phyloP scores from a whole-genome alignment of 2,113 vertebrate genomes.

The Cephalopholis sonnerati region DNA sequence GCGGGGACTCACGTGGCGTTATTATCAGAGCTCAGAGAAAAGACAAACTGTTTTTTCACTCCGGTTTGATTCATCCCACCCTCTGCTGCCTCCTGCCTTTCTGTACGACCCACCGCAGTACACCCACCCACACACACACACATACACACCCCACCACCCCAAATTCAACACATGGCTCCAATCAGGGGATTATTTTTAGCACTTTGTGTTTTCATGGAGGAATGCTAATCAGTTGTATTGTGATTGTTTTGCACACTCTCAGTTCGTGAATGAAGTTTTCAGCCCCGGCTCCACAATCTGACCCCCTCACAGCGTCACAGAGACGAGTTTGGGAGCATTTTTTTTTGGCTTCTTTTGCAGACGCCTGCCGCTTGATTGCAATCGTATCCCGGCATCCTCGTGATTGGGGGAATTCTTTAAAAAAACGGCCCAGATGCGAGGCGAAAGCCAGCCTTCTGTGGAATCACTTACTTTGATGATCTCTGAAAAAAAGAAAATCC shows the following conservation, averaged over 20 bases:
- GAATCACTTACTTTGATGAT: slow-evolving; percentile 83
- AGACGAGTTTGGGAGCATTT: slow-evolving; percentile 21
- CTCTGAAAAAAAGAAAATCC: slow-evolving; percentile 71
- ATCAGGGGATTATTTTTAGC: slow-evolving; percentile 87
- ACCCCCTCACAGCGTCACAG: slow-evolving; percentile 17
- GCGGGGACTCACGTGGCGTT: slow-evolving; percentile 81
- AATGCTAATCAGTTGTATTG: slow-evolving; percentile 80
- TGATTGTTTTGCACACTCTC: slow-evolving; percentile 63
- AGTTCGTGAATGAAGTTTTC: slow-evolving; percentile 46
- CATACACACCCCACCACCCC: slow-evolving; percentile 50
- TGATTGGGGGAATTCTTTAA: slow-evolving; percentile 71
- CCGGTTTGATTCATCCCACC: slow-evolving; percentile 79
- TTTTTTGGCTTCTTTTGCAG: slow-evolving; percentile 45
- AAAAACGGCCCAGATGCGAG: slow-evolving; percentile 63
- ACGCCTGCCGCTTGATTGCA: slow-evolving; percentile 71
- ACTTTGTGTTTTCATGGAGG: slow-evolving; percentile 68
- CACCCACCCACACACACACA: slow-evolving; percentile 28
- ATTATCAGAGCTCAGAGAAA: slow-evolving; percentile 86
- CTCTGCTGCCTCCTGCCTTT: slow-evolving; percentile 60
- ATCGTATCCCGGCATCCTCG: slow-evolving; percentile 65
- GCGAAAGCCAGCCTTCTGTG: slow-evolving; percentile 64
- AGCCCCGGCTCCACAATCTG: slow-evolving; percentile 24
- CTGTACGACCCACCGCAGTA: slow-evolving; percentile 61
- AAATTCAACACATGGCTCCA: slow-evolving; percentile 84
- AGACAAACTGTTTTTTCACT: slow-evolving; percentile 84